Conservation (phyloP, 2,888 invertebrate species). For the Escarpia spicata region DNA sequence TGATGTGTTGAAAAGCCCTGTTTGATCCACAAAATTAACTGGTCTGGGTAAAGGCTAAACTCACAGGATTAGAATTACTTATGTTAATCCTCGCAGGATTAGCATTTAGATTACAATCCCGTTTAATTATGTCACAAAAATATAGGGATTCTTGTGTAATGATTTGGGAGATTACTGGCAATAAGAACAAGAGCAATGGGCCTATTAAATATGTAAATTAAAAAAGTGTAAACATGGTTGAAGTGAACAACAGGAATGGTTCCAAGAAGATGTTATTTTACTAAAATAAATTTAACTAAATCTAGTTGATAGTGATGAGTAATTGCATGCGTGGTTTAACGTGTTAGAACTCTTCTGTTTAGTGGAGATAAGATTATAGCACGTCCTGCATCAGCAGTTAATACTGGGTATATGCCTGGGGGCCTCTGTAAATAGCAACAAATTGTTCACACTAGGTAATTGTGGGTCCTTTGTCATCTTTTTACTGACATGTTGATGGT, state of each 20-base stretch:
- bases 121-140: neutral
- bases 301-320: neutral
- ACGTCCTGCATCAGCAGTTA: too few species aligned
- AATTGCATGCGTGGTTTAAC: neutral
- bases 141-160: neutral
- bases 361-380: neutral
- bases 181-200: neutral
- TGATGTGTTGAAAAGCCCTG: neutral
- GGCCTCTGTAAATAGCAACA: neutral
- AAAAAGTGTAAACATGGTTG: neutral
- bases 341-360: neutral
- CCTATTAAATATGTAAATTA: neutral
- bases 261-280: neutral
- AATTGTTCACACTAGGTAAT: neutral
- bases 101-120: conserved; percentile 7
- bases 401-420: too few species aligned
- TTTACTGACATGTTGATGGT: neutral
- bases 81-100: neutral
- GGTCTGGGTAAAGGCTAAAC: neutral
- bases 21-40: neutral
- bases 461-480: neutral
- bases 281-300: neutral
- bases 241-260: neutral
- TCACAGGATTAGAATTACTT: neutral
- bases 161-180: neutral